Evolutionary conservation across 2,113 vertebrate genomes (phyloP), one percentile per base, ranked within the genome.

Genomic region (Nothocercus julius): DNA sequence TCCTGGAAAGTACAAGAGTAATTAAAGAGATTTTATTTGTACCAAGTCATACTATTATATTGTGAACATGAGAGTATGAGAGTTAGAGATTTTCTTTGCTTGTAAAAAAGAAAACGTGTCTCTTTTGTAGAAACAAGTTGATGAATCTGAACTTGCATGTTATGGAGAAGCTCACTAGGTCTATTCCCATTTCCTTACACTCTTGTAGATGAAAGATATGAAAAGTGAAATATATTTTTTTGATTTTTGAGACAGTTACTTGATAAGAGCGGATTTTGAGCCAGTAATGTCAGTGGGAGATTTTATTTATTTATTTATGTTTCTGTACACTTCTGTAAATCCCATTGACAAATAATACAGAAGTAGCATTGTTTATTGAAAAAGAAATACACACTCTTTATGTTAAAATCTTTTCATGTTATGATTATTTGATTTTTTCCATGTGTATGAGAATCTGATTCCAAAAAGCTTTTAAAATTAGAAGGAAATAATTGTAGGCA

Each of bases 341-440:
- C 11, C 5, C 3, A 22, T 20, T 28, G 49, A 49, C 73, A 93
- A 85, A 30, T 87, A 47, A 47, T 34, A 24, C 8, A 62, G 18
- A 66, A 30, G 30, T 22, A 1, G 2, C 61, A 30, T 58, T 42
- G 0, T 5, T 81, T n/a, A 49, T 32, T 8, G 2, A n/a, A 38
- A 28, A 79, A 38, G 2, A 54, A 82, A 77, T 2, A 18, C 30
- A 74, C 18, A 18, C 0, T 36, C 61, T 69, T 85, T 18, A 64
- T 27, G 2, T n/a, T 3, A 1, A 75, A 91, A 66, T 34, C 1
- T 36, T 27, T 45, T 80, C 2, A 25, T 84, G 4, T 12, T 67
- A 19, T 38, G 54, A 34, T 68, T 64, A 45, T 70, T 56, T 64
- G 6, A 66, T 10, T 40, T 91, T 69, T 66, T 79, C 8, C 30